Evolutionary conservation across 2,113 vertebrate species (phyloP).

Genomic region (Xyliphius kryptos): DNA sequence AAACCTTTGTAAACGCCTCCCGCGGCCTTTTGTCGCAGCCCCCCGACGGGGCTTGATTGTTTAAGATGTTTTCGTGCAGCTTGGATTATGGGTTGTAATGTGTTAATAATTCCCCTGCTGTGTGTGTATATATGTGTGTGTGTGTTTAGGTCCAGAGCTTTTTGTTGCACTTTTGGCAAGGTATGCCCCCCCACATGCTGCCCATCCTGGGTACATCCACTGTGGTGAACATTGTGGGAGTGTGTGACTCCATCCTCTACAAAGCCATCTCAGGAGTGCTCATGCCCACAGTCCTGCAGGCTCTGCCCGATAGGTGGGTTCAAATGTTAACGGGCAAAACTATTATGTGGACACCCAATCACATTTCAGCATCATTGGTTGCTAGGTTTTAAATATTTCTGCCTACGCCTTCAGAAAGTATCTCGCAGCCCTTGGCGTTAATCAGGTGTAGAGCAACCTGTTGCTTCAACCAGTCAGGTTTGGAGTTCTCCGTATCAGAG

Average conservation of each 20-base stretch:
- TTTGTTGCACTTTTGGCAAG: constrained; percentile 99
- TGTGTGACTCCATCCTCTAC: constrained; percentile 98
- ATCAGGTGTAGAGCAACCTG: too few relatives aligned
- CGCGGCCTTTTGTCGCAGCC: neutral
- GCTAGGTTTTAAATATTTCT: too few relatives aligned
- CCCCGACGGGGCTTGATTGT: neutral
- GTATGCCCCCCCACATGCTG: constrained; percentile 98
- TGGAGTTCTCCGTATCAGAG: too few relatives aligned
- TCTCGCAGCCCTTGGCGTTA: too few relatives aligned
- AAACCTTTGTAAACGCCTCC: neutral
- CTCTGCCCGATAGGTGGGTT: constrained; percentile 91
- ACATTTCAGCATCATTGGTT: too few relatives aligned
- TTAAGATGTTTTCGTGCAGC: neutral
- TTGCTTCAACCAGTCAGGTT: too few relatives aligned
- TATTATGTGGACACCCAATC: too few relatives aligned
- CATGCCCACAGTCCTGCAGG: constrained; percentile 97
- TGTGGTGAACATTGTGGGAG: constrained; percentile 95
- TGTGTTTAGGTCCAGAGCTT: constrained; percentile 91
- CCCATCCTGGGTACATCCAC: constrained; percentile 89
- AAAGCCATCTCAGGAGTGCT: constrained; percentile 98
- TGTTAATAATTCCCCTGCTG: constrained; percentile 9
- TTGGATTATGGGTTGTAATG: neutral
- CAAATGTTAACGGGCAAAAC: neutral
- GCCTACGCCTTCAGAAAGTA: too few relatives aligned
- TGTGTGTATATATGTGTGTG: constrained; percentile 9